phyloP scores from a whole-genome alignment of 2,797 vertebrate genomes.

The Phalanger gymnotis region DNA sequence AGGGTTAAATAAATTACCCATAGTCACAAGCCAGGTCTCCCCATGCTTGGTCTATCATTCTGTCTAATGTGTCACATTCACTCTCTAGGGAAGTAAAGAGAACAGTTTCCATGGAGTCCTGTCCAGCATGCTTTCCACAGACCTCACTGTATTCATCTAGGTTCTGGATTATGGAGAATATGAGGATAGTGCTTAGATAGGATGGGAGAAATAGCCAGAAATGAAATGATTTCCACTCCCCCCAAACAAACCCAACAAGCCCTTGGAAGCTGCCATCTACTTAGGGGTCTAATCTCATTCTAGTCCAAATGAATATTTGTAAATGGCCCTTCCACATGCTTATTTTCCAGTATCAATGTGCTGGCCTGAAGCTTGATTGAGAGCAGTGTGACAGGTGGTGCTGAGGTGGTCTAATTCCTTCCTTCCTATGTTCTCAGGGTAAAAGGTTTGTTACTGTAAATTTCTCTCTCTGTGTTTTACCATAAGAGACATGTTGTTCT shows the following conservation, averaged over 20 bases:
- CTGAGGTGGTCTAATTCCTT: not conserved
- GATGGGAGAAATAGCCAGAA: not conserved
- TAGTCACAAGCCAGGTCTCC: not conserved
- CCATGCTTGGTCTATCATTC: not conserved
- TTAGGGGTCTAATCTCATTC: not conserved
- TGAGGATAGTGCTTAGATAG: not conserved
- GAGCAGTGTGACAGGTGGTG: not conserved
- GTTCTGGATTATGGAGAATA: not conserved
- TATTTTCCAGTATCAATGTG: not conserved
- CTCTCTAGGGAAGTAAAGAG: not conserved
- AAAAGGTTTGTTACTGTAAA: not conserved
- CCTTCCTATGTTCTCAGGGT: not conserved
- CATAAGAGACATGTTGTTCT: constrained; percentile 25
- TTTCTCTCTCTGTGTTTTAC: constrained; percentile 5
- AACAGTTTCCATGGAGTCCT: not conserved
- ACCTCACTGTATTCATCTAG: not conserved
- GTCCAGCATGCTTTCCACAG: not conserved
- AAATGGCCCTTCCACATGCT: not conserved
- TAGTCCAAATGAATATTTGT: not conserved
- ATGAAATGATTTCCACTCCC: not conserved
- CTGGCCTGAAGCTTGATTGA: not conserved
- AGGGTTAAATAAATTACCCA: not conserved
- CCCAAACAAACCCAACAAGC: not conserved
- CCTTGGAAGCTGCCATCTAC: not conserved
- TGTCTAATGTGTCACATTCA: not conserved